Conservation (phyloP, 2,888 invertebrate species). For the Epinotia nisella region DNA sequence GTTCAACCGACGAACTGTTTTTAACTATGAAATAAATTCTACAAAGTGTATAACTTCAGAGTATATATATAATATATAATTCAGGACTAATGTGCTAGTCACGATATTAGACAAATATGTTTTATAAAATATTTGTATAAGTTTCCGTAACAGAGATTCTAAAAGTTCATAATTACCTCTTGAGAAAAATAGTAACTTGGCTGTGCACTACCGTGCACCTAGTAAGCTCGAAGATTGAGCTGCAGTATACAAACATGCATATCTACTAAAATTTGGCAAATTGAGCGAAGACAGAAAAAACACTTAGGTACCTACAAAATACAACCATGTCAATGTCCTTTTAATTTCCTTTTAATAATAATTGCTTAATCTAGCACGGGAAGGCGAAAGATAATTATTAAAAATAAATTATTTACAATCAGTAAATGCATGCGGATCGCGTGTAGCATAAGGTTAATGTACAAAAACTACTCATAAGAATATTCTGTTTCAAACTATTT, state of each 20-base stretch:
- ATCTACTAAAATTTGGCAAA: constrained; percentile 52
- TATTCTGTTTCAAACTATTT: constrained; percentile 6
- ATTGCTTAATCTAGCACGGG: constrained; percentile 2
- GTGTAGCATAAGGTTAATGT: constrained; percentile 1
- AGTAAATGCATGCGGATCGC: constrained; percentile 34
- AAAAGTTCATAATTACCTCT: neutral
- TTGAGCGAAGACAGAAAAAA: constrained; percentile 46
- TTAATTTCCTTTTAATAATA: neutral
- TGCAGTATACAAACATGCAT: constrained; percentile 10
- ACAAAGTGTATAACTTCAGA: neutral
- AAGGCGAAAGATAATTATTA: neutral
- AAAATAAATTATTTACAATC: constrained; percentile 3
- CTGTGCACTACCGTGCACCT: constrained; percentile 17
- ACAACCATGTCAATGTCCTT: neutral
- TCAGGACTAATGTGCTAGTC: neutral
- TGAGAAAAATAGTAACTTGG: neutral
- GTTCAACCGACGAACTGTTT: neutral
- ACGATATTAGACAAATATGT: constrained; percentile 13
- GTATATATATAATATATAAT: neutral
- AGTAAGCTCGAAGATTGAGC: constrained; percentile 24
- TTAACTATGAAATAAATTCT: neutral
- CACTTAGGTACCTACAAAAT: neutral
- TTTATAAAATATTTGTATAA: constrained; percentile 1
- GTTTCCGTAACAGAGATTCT: constrained; percentile 30
- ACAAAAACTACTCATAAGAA: constrained; percentile 22